These are phyloP conservation scores for Argyra leucocephala DNA, from an alignment of 2,888 invertebrate genomes.

Conservation along the genomic window DNA sequence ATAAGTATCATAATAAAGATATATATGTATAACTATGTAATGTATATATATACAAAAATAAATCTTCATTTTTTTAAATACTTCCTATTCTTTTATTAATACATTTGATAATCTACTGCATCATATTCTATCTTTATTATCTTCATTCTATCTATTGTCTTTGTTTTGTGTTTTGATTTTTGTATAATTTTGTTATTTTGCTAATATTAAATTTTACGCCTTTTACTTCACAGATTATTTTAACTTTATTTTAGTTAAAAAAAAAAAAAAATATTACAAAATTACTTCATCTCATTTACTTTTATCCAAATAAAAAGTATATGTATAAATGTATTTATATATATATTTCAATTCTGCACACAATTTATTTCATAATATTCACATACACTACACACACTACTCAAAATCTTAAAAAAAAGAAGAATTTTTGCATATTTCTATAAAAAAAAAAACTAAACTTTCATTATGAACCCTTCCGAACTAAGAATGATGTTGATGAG, in stretches of 20 bases:
- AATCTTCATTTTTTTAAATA: background rate
- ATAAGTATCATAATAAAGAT: no score
- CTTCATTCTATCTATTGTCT: background rate
- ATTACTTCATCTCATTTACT: constrained; percentile 6
- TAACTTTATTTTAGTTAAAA: constrained; percentile 6
- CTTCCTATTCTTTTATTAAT: background rate
- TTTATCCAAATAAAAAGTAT: background rate
- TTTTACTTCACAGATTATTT: constrained; percentile 6
- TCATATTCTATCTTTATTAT: background rate
- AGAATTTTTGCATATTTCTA: constrained; percentile 1
- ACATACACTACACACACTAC: constrained; percentile 6
- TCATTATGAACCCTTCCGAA: constrained; percentile 40
- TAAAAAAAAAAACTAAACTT: background rate
- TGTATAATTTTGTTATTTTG: background rate
- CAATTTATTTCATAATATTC: constrained; percentile 1
- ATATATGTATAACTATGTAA: no score
- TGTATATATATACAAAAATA: background rate
- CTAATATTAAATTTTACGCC: constrained; percentile 2
- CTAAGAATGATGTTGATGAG: constrained; percentile 63
- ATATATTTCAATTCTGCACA: background rate
- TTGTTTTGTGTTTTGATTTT: constrained; percentile 1
- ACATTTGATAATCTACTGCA: background rate
- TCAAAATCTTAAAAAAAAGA: background rate
- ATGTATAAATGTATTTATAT: background rate
- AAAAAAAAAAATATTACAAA: background rate